These are phyloP conservation scores for Platyscapa corneri DNA, from an alignment of 1,140 invertebrate genomes.

Conservation along the genomic window DNA sequence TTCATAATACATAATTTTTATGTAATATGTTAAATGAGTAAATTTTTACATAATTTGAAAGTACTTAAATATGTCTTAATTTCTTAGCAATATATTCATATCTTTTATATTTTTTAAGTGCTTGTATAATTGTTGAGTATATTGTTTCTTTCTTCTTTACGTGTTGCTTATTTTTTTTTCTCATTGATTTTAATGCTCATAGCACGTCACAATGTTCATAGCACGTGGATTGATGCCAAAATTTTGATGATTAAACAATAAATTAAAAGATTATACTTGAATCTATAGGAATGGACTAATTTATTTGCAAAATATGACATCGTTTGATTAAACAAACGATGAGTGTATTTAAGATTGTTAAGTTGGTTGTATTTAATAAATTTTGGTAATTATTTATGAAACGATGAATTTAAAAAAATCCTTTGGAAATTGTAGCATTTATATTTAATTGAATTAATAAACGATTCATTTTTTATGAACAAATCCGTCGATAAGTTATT, in stretches of 20 bases:
- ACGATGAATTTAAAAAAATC: neutral
- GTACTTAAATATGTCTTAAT: no score
- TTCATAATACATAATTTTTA: no score
- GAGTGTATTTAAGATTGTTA: conserved; percentile 43
- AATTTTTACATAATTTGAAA: no score
- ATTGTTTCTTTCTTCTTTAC: neutral
- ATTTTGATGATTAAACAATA: conserved; percentile 65
- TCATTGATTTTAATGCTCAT: no score
- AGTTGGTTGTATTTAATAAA: conserved; percentile 2
- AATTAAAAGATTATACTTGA: conserved; percentile 57
- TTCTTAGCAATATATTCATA: neutral
- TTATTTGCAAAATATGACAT: neutral
- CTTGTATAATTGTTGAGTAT: neutral
- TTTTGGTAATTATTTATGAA: neutral
- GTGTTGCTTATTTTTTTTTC: no score
- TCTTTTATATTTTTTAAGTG: neutral
- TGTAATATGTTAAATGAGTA: no score
- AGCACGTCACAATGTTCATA: no score
- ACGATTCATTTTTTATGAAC: no score
- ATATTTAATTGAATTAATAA: no score
- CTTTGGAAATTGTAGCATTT: no score
- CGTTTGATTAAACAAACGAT: conserved; percentile 12
- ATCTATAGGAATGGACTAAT: conserved; percentile 22
- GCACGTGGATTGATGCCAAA: conserved; percentile 58
- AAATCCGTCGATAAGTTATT: no score